Evolutionary conservation across 2,113 vertebrate species (phyloP).

Genomic region (Rhinopomastus cyanomelas): DNA sequence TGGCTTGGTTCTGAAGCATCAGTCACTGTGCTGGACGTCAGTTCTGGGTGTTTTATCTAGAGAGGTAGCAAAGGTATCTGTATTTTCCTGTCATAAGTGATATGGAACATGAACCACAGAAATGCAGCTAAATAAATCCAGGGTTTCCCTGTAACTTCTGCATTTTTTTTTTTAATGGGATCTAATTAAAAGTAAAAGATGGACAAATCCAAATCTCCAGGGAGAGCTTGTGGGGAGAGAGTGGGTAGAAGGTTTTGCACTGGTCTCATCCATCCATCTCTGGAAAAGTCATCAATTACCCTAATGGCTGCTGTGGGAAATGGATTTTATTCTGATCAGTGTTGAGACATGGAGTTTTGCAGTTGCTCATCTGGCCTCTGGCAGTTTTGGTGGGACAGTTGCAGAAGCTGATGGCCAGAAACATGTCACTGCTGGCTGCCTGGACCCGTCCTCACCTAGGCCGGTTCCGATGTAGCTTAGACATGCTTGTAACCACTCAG

Average conservation of each 20-base stretch:
- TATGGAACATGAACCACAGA: not conserved
- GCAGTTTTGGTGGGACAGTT: not conserved
- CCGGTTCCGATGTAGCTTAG: not conserved
- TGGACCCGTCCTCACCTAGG: not conserved
- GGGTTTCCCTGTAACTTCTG: not conserved
- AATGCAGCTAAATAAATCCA: not conserved
- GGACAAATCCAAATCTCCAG: not conserved
- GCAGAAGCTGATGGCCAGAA: not conserved
- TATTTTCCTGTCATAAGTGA: not conserved
- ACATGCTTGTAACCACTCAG: not conserved
- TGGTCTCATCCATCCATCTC: not conserved
- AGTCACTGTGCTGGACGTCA: not conserved
- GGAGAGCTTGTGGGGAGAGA: not conserved
- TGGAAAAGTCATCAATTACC: slow-evolving; percentile 40
- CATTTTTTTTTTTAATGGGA: not conserved
- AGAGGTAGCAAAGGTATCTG: not conserved
- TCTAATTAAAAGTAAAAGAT: not conserved
- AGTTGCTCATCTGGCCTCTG: not conserved
- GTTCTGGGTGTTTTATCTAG: not conserved
- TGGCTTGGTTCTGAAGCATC: not conserved
- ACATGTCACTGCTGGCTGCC: not conserved
- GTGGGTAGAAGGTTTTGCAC: not conserved
- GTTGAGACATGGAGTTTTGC: not conserved
- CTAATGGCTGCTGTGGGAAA: not conserved
- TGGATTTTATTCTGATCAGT: not conserved